Percentiles rank a stretch among this genome's conserved stretches.
Conservation (phyloP, 2,888 invertebrate genomes). For the Drosophila histrio region DNA sequence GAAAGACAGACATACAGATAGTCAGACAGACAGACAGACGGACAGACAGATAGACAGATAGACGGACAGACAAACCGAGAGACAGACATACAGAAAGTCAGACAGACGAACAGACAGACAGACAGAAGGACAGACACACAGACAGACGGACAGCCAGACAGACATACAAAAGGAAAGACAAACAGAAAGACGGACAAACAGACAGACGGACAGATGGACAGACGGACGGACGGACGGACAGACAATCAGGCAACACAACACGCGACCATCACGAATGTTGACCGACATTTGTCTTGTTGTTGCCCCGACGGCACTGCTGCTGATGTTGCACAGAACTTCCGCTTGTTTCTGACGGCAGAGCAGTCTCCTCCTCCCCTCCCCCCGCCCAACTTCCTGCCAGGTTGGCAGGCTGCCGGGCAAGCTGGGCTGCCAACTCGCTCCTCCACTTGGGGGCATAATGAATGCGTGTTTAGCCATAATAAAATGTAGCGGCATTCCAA, state of each 20-base stretch:
- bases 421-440: not conserved
- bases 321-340: not conserved
- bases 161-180: too few species aligned
- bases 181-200: too few species aligned
- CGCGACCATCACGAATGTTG: not conserved
- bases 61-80: too few species aligned
- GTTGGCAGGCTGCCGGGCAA: not conserved
- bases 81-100: too few species aligned
- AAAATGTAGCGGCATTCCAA: constrained; percentile 68
- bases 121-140: too few species aligned
- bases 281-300: not conserved
- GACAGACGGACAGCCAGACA: too few species aligned
- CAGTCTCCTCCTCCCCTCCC: not conserved
- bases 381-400: not conserved
- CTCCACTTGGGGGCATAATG: constrained; percentile 49
- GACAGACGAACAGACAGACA: too few species aligned
- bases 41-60: too few species aligned
- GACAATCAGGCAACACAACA: not conserved
- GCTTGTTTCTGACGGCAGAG: not conserved
- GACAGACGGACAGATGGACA: too few species aligned
- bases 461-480: constrained; percentile 76
- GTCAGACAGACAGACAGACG: too few species aligned
- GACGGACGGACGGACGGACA: too few species aligned
- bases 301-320: not conserved
- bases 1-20: too few species aligned